Base-by-base conservation (phyloP, 2,888 invertebrate genomes). In the Pristionchus mayeri region DNA sequence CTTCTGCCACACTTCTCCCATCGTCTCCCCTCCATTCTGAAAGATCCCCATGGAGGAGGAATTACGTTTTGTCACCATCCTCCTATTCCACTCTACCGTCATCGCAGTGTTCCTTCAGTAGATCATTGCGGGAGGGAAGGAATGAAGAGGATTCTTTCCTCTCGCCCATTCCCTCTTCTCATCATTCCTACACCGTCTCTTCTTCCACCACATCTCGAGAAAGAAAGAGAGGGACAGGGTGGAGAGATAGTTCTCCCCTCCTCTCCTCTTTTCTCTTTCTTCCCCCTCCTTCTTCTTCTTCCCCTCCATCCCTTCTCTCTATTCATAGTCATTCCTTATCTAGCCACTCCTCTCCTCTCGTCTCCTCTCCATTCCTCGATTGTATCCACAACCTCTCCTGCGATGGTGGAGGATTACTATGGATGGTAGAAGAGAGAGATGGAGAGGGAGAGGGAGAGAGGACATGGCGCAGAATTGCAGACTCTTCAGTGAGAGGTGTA, bases 311-410 rank as follows among this genome's bases (percentile, higher is more conserved):
- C 76, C 50, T n/a, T 50, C 48, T 78, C 76, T 78, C 76, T 50
- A 75, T 75, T 48, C 75, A 44, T 75, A 75, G 40, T 27, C 48
- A 75, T 75, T 75, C 75, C 75, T 75, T 48, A 75, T 75, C 48
- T 48, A 75, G 44, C 44, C 40, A n/a, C 71, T 75, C 24, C 75
- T 27, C 27, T 27, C 27, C n/a, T 34, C 34, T 30, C n/a, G n/a
- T 44, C 75, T 24, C 57, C 21, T 44, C 44, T 44, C 48, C 75
- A 40, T 44, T 48, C 75, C 48, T 75, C 75, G 40, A 75, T 63
- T 63, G 63, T 63, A 63, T 63, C 63, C 63, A 63, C 63, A 63
- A 63, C 63, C 40, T 50, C 76, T 71, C 71, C 34, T 63, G 34
- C 18, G 30, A 63, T 63, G 63, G 63, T 30, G 63, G 63, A 63